phyloP scores from a whole-genome alignment of 2,113 vertebrate genomes.

The Carassius auratus region DNA sequence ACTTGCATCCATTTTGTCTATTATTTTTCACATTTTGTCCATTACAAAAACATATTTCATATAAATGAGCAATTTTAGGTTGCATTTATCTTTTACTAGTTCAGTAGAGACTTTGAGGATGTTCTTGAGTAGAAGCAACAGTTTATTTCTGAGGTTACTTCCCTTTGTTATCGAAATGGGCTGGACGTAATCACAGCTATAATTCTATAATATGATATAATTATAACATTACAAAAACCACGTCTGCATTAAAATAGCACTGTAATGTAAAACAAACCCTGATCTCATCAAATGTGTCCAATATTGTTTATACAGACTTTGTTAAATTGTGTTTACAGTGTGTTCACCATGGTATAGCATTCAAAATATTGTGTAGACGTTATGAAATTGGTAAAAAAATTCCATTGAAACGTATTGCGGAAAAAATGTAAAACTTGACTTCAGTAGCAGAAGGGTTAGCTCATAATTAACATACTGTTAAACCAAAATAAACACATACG shows the following conservation, averaged over 20 bases:
- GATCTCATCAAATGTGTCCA: slow-evolving; percentile 22
- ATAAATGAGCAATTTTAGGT: not conserved
- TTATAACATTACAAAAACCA: slow-evolving; percentile 24
- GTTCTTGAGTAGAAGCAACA: not conserved
- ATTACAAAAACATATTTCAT: not conserved
- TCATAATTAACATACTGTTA: not conserved
- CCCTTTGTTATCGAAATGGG: not conserved
- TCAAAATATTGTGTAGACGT: slow-evolving; percentile 8
- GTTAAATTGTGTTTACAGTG: not conserved
- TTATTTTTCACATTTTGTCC: not conserved
- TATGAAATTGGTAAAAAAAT: not conserved
- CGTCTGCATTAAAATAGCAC: slow-evolving; percentile 38
- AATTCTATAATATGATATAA: slow-evolving; percentile 7
- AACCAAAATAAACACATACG: not conserved
- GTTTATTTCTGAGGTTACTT: not conserved
- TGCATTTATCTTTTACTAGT: not conserved
- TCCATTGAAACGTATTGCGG: not conserved
- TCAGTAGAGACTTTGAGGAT: not conserved
- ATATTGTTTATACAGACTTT: slow-evolving; percentile 6
- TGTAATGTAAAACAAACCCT: not conserved
- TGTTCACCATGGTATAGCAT: not conserved
- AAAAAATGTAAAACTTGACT: slow-evolving; percentile 1
- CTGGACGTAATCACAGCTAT: not conserved
- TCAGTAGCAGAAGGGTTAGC: not conserved
- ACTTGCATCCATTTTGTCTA: not conserved